Conservation (phyloP, 2,113 vertebrate genomes). For the Proterorhinus semilunaris region DNA sequence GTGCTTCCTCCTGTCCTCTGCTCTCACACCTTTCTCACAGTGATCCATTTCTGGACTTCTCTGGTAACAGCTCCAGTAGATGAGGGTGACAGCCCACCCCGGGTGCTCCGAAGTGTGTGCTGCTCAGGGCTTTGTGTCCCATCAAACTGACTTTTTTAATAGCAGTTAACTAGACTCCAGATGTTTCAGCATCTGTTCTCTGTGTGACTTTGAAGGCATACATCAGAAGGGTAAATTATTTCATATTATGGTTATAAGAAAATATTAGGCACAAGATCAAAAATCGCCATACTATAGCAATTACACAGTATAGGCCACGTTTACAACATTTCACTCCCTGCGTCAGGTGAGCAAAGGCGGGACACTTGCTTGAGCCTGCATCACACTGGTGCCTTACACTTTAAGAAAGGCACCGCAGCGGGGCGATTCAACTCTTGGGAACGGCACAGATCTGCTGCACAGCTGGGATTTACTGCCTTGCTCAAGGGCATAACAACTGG, state of each 20-base stretch:
- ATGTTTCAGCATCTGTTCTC: slow-evolving; percentile 75
- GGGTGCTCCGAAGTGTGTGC: slow-evolving; percentile 38
- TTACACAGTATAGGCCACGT: slow-evolving; percentile 28
- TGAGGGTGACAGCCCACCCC: slow-evolving; percentile 63
- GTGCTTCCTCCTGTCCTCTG: slow-evolving; percentile 20
- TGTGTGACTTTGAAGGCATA: slow-evolving; percentile 72
- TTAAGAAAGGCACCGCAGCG: slow-evolving; percentile 22
- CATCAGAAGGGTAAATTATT: slow-evolving; percentile 73
- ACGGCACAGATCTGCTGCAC: slow-evolving; percentile 52
- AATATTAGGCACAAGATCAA: slow-evolving; percentile 43
- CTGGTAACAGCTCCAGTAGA: slow-evolving; percentile 49
- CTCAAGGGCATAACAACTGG: slow-evolving; percentile 62
- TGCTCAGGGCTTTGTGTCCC: slow-evolving; percentile 64
- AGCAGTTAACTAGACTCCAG: slow-evolving; percentile 72
- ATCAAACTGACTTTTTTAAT: slow-evolving; percentile 73
- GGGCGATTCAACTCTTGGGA: slow-evolving; percentile 61
- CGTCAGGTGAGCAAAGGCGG: slow-evolving; percentile 42
- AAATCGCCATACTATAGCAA: slow-evolving; percentile 37
- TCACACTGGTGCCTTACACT: slow-evolving; percentile 17
- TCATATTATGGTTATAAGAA: slow-evolving; percentile 68
- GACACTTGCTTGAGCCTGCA: slow-evolving; percentile 35
- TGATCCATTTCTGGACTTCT: slow-evolving; percentile 18
- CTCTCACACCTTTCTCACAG: slow-evolving; percentile 30
- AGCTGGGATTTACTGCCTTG: slow-evolving; percentile 72
- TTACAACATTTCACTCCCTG: slow-evolving; percentile 24